Evolutionary conservation across 2,113 vertebrate species (phyloP), one percentile per base, ranked within the genome.

Genomic region (Apus apus): DNA sequence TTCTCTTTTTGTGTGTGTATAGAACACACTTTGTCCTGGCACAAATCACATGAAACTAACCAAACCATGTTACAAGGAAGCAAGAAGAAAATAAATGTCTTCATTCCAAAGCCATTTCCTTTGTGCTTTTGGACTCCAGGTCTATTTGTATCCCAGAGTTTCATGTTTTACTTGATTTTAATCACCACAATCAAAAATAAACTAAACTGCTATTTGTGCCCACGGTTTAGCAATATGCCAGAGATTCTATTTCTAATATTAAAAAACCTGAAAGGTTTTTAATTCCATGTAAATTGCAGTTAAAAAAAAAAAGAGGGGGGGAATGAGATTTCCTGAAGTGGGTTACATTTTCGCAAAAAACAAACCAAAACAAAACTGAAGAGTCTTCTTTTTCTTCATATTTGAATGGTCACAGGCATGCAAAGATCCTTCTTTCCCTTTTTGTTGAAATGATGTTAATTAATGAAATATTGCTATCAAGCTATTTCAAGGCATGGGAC

Each of bases 51-150:
- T 34, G 83, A 58, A 96, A 81, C 90, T 92, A 92, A 95, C 92
- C 78, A 94, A 95, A 93, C 57, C 46, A 16, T 9, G 57, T 64
- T 90, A 70, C 50, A 62, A 36, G 74, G 53, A 84, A 91, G 70
- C 83, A 93, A 93, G 90, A 79, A 93, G 89, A 89, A 93, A 95
- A 79, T 38, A 91, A 92, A 93, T 54, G 82, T 71, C 80, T 95
- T 95, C 79, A 90, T 89, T 68, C 94, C 62, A 48, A 79, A 96
- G 72, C 82, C 54, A 85, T 96, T 93, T 96, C 83, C 92, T 93
- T 68, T 62, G 76, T 81, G 93, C 66, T 87, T 87, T 83, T 65
- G 60, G 70, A 67, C 70, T 81, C 45, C 7, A 13, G 79, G 87
- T 79, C 38, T 74, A 19, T 93, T 90, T 85, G 56, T 45, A 15